A percentile compares a stretch with the other conserved stretches of the same genome.
Conservation (phyloP, 2,113 vertebrate species). For the Austrofundulus limnaeus region DNA sequence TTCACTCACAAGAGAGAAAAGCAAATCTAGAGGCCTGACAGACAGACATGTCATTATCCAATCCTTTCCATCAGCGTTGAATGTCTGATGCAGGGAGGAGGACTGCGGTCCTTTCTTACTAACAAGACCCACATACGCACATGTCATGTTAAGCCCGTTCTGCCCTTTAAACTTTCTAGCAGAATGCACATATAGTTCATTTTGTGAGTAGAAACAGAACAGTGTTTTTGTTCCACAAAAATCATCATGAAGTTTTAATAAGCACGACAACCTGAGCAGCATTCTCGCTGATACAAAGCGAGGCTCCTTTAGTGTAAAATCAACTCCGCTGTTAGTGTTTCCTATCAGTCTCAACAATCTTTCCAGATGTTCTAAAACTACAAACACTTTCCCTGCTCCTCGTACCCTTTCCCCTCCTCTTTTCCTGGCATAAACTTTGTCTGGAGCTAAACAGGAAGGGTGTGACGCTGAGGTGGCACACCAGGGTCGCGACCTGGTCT, state of each 20-base stretch:
- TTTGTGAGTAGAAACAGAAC: conserved; percentile 6
- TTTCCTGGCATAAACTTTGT: conserved; percentile 59
- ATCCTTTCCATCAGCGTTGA: conserved; percentile 66
- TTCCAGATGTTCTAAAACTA: conserved; percentile 31
- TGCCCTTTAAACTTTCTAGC: conserved; percentile 26
- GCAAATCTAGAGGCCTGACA: conserved; percentile 63
- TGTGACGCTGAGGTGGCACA: conserved; percentile 77
- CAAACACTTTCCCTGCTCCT: conserved; percentile 37
- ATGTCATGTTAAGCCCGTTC: conserved; percentile 32
- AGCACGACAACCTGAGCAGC: conserved; percentile 1
- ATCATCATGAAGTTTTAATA: conserved; percentile 7
- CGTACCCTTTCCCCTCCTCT: conserved; percentile 41
- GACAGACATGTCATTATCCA: conserved; percentile 77
- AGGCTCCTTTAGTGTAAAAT: neutral
- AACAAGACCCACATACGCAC: conserved; percentile 52
- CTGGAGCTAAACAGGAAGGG: conserved; percentile 77
- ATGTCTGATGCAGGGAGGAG: conserved; percentile 63
- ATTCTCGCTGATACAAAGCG: neutral
- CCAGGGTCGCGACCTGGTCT: conserved; percentile 78
- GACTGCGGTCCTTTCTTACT: conserved; percentile 54
- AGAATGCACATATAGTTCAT: conserved; percentile 5
- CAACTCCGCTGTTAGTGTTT: conserved; percentile 13
- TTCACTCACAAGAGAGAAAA: conserved; percentile 60
- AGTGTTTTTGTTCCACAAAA: conserved; percentile 1
- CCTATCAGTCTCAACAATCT: conserved; percentile 16